Conservation (phyloP, 2,888 invertebrate species). For the Cryptus armator region DNA sequence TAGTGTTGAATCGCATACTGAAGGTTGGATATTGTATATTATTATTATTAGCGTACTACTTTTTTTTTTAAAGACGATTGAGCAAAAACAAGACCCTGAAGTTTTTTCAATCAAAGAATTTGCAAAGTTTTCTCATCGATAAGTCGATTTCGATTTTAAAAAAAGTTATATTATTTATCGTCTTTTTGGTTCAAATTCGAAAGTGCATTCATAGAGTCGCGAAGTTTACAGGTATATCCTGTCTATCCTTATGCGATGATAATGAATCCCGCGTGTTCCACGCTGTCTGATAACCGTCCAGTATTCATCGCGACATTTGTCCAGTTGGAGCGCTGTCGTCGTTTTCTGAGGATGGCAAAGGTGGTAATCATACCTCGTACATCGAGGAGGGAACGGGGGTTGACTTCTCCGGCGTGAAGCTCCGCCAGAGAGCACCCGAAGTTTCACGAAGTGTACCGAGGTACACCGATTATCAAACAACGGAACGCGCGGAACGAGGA, state of each 20-base stretch:
- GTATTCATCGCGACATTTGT: not conserved
- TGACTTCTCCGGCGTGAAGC: constrained; percentile 39
- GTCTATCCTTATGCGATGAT: not conserved
- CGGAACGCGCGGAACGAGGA: constrained; percentile 2
- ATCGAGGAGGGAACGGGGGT: not conserved
- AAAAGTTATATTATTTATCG: too few relatives aligned
- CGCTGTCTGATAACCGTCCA: constrained; percentile 5
- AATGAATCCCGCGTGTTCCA: constrained; percentile 26
- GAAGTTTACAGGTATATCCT: too few relatives aligned
- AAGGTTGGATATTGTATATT: too few relatives aligned
- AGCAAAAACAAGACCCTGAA: too few relatives aligned
- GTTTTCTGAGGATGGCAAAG: not conserved
- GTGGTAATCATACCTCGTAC: not conserved
- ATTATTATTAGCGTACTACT: too few relatives aligned
- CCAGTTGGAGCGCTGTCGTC: constrained; percentile 9
- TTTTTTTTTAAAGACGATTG: too few relatives aligned
- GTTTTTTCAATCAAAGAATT: too few relatives aligned
- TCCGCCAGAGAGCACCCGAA: constrained; percentile 4
- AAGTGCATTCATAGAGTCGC: too few relatives aligned
- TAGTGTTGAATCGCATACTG: too few relatives aligned
- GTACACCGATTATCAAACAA: not conserved
- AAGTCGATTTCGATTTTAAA: too few relatives aligned
- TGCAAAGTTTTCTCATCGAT: too few relatives aligned
- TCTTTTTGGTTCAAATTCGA: too few relatives aligned
- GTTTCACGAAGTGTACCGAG: constrained; percentile 16